These are phyloP conservation scores for Chrysemys picta DNA, from an alignment of 2,113 vertebrate species.

Conservation along the genomic window DNA sequence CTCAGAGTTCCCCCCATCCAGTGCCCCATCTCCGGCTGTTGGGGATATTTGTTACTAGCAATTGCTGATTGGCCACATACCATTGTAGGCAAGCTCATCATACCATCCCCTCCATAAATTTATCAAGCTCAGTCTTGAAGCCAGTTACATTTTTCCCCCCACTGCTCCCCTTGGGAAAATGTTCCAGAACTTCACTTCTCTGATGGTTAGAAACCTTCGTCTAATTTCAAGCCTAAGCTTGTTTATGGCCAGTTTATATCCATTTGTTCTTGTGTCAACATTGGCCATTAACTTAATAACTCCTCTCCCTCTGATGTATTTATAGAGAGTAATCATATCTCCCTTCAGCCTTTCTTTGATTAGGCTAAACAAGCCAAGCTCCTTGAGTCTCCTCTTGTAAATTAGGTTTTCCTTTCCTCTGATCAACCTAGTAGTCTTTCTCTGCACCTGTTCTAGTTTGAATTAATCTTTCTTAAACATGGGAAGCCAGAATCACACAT, in stretches of 20 bases:
- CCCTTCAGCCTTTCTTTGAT: not conserved
- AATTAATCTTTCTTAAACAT: not conserved
- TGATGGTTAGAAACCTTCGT: not conserved
- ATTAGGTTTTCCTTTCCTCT: not conserved
- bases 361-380: not conserved
- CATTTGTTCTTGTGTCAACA: not conserved
- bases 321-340: not conserved
- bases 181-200: not conserved
- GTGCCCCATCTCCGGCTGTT: not conserved
- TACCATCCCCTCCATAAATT: not conserved
- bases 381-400: not conserved
- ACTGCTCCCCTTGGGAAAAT: not conserved
- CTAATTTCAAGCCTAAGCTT: not conserved
- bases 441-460: not conserved
- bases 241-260: not conserved
- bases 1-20: not conserved
- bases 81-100: not conserved
- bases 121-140: not conserved
- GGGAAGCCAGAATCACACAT: not conserved
- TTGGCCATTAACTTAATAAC: not conserved
- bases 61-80: not conserved
- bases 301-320: not conserved
- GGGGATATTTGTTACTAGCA: not conserved
- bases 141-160: not conserved
- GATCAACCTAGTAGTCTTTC: not conserved